Evolutionary conservation across 2,113 vertebrate genomes (phyloP).

Genomic region (Clarias magur): DNA sequence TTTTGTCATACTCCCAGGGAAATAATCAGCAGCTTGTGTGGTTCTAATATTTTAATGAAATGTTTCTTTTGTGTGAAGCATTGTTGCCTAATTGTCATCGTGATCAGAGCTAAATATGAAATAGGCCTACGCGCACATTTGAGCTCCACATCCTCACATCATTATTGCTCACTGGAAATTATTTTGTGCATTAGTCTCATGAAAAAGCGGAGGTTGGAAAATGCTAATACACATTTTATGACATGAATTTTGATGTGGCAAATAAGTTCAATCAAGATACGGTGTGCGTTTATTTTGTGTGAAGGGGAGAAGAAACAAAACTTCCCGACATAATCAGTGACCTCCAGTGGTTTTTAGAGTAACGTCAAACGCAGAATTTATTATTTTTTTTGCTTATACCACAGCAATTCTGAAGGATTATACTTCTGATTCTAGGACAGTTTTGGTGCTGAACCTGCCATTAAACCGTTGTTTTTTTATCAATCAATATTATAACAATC

Average conservation of each 20-base stretch:
- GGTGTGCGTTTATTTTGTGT: conserved; percentile 27
- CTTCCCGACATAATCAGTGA: not conserved
- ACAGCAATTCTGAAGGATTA: not conserved
- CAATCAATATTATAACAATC: no score
- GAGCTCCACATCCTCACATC: conserved; percentile 59
- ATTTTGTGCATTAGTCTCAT: conserved; percentile 64
- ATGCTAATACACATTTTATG: conserved; percentile 61
- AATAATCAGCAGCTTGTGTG: conserved; percentile 26
- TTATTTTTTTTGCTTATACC: not conserved
- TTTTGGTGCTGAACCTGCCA: no score
- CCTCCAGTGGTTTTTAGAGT: not conserved
- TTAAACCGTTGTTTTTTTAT: no score
- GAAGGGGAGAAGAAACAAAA: not conserved
- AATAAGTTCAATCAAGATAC: conserved; percentile 36
- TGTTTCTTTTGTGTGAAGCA: conserved; percentile 64
- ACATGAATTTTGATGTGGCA: conserved; percentile 46
- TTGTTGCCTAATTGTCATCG: conserved; percentile 22
- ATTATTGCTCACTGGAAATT: conserved; percentile 64
- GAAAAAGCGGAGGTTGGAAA: conserved; percentile 62
- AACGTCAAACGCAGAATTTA: not conserved
- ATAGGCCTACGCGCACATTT: conserved; percentile 57
- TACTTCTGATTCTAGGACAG: not conserved
- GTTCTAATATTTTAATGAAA: conserved; percentile 48
- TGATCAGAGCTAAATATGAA: conserved; percentile 43
- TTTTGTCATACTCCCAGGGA: conserved; percentile 10